Evolutionary conservation across 2,888 invertebrate genomes (phyloP).

Genomic region (Nomada flava): DNA sequence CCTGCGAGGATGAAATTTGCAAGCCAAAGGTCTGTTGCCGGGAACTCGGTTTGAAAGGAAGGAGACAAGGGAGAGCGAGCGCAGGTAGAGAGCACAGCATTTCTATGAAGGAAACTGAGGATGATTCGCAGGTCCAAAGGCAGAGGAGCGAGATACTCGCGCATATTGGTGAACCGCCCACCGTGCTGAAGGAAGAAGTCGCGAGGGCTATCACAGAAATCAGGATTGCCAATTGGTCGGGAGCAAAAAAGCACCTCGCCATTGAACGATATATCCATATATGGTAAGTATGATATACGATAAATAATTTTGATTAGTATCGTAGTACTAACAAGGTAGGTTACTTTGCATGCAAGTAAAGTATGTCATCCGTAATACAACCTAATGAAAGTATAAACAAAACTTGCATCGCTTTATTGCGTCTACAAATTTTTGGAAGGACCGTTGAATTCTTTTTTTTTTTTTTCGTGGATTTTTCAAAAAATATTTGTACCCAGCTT

Average conservation of each 20-base stretch:
- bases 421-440: too few species aligned
- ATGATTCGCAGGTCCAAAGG: neutral
- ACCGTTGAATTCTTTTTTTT: too few species aligned
- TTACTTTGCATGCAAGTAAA: too few species aligned
- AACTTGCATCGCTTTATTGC: too few species aligned
- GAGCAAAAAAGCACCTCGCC: neutral
- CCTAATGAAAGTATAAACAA: too few species aligned
- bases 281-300: too few species aligned
- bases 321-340: too few species aligned
- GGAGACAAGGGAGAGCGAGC: neutral
- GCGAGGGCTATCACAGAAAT: constrained; percentile 48
- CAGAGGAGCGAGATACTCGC: neutral
- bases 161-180: constrained; percentile 42
- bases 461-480: too few species aligned
- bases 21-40: constrained; percentile 59
- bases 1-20: constrained; percentile 56
- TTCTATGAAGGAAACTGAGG: neutral
- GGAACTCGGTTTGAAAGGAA: neutral
- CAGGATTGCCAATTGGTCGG: neutral
- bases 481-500: too few species aligned
- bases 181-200: constrained; percentile 32
- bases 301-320: too few species aligned
- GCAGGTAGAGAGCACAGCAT: neutral
- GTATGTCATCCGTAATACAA: too few species aligned
- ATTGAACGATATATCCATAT: too few species aligned